phyloP scores from a whole-genome alignment of 2,113 vertebrate genomes.

The Pycnonotus jocosus region DNA sequence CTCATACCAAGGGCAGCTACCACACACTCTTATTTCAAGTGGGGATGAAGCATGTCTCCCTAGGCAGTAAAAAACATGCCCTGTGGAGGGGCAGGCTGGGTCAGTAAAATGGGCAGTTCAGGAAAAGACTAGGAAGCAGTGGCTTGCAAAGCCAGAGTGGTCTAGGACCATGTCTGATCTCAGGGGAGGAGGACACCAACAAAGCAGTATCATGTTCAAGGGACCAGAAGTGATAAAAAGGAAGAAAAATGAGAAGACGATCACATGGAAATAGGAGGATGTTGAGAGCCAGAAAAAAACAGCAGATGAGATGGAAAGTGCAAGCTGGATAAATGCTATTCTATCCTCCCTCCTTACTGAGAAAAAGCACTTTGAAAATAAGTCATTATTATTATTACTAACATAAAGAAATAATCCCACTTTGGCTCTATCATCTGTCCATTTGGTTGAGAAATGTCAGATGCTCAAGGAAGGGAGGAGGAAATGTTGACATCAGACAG shows the following conservation, averaged over 20 bases:
- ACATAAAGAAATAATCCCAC: conserved; percentile 40
- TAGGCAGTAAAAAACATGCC: neutral
- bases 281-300: neutral
- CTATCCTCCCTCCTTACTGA: neutral
- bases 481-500: conserved; percentile 26
- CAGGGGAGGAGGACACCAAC: neutral
- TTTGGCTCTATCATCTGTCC: conserved; percentile 29
- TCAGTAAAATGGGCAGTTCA: neutral
- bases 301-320: neutral
- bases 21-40: neutral
- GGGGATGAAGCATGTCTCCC: neutral
- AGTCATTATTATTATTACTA: conserved; percentile 20
- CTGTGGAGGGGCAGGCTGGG: neutral
- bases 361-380: conserved; percentile 31
- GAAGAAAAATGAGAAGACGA: neutral
- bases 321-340: neutral
- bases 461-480: neutral
- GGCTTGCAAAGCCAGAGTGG: neutral
- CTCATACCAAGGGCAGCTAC: neutral
- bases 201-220: neutral
- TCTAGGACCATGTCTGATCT: neutral
- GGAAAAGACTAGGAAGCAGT: neutral
- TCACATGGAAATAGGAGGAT: neutral
- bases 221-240: neutral
- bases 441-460: conserved; percentile 30